Base-by-base conservation (phyloP, 1,140 invertebrate genomes). In the Pogonognathellus flavescens region DNA sequence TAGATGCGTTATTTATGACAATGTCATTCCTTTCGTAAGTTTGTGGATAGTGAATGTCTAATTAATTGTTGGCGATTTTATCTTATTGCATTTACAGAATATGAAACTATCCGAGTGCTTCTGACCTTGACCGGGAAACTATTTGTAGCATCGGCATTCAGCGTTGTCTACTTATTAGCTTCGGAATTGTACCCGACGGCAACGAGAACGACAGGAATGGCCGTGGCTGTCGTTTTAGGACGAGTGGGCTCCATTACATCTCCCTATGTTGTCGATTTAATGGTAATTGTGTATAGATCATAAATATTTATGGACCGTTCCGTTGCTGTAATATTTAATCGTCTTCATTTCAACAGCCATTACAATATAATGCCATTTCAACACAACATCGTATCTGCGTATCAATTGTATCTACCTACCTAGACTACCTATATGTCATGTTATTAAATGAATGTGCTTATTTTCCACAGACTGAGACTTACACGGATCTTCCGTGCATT, bases 111-210 rank as follows among this genome's bases (percentile, higher is more conserved):
- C 5, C 82, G 84, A 82, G 86, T 86, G 16, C 0, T 84, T 16
- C 60, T 86, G 8, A 41, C 83, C 2, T 82, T 88, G 85, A 11
- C 55, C 60, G 87, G 87, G 53, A 88, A 86, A 57, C 18, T 88
- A 4, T 88, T 84, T 41, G 62, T 88, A 9, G 25, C 94, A 16
- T 92, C 93, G 88, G 93, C 94, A 0, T 95, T 95, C 89, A 93
- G 93, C 87, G 92, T 93, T n/a, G 90, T 94, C 11, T 95, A 95
- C 90, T 92, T 95, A 87, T 94, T 93, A 88, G 94, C 94, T 3
- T 92, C 94, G n/a, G 94, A 95, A 91, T 91, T 95, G 90, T 95
- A 94, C 90, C 94, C 94, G 16, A 95, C 94, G 14, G 91, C 91
- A 80, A 89, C 93, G 60, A 25, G 85, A 22, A 94, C 94, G 87